Conservation (phyloP, 2,888 invertebrate species). For the Oscheius sp. region DNA sequence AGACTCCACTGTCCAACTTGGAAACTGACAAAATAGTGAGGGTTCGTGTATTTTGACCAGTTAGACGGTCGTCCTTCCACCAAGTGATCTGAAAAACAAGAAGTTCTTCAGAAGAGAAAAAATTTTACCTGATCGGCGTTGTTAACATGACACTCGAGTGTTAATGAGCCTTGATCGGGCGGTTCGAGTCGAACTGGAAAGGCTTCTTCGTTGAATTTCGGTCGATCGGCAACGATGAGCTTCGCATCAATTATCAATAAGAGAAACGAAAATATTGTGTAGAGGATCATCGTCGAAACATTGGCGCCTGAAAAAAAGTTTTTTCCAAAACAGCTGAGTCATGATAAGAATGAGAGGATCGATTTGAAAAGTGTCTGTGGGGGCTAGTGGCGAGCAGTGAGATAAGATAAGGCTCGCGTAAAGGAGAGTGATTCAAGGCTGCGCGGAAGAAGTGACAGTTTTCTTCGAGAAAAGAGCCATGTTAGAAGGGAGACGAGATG, state of each 20-base stretch:
- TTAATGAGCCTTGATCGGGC: slow-evolving; percentile 9
- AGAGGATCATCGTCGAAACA: slow-evolving; percentile 20
- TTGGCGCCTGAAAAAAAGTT: neutral
- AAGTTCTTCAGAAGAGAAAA: neutral
- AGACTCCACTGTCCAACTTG: slow-evolving; percentile 81
- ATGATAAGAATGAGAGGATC: slow-evolving; percentile 23
- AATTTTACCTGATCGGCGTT: slow-evolving; percentile 29
- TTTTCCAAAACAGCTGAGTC: neutral
- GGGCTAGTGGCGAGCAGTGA: slow-evolving; percentile 14
- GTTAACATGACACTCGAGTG: slow-evolving; percentile 25
- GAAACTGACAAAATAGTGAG: slow-evolving; percentile 41
- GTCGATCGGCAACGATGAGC: slow-evolving; percentile 27
- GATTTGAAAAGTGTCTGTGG: slow-evolving; percentile 9
- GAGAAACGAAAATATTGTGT: slow-evolving; percentile 11
- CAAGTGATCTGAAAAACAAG: slow-evolving; percentile 42
- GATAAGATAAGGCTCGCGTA: slow-evolving; percentile 37
- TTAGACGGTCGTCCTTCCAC: slow-evolving; percentile 30
- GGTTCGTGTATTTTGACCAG: slow-evolving; percentile 17
- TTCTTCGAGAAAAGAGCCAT: neutral
- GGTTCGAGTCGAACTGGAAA: slow-evolving; percentile 12
- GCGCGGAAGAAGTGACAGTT: slow-evolving; percentile 8
- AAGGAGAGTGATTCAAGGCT: slow-evolving; percentile 38
- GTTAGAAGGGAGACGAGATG: neutral
- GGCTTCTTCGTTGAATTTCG: slow-evolving; percentile 14
- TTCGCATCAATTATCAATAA: slow-evolving; percentile 20